phyloP scores from a whole-genome alignment of 2,888 invertebrate species.

The Epinotia brunnichana region DNA sequence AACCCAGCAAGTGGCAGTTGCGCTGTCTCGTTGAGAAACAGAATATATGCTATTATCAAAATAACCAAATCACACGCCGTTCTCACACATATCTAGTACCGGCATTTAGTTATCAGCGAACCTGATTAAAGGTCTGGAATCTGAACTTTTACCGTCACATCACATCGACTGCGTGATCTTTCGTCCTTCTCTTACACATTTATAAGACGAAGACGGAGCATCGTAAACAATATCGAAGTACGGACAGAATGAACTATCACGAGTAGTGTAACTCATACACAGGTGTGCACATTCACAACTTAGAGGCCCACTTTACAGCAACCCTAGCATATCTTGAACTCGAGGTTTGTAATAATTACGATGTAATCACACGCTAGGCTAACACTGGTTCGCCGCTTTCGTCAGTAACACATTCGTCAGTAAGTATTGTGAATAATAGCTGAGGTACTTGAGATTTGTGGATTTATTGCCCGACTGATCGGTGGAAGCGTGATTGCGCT shows the following conservation, averaged over 20 bases:
- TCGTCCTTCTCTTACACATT: neutral
- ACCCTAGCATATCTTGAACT: neutral
- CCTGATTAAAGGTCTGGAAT: slow-evolving; percentile 16
- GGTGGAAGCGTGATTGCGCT: slow-evolving; percentile 8
- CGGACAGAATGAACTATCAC: slow-evolving; percentile 31
- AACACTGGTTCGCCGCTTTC: too few relatives aligned
- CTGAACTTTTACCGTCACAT: slow-evolving; percentile 20
- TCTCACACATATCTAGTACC: slow-evolving; percentile 9
- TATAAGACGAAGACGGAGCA: neutral
- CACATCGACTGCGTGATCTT: slow-evolving; percentile 8
- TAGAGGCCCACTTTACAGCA: neutral
- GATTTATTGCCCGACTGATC: slow-evolving; percentile 22
- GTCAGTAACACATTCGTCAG: neutral
- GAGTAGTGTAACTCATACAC: slow-evolving; percentile 26
- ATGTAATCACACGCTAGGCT: too few relatives aligned
- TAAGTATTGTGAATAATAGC: neutral
- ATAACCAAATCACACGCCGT: slow-evolving; percentile 1
- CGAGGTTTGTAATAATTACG: too few relatives aligned
- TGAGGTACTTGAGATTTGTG: slow-evolving; percentile 12
- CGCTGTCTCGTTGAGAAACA: too few relatives aligned
- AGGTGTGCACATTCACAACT: neutral
- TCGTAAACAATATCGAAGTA: neutral
- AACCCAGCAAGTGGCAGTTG: too few relatives aligned
- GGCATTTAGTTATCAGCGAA: slow-evolving; percentile 15
- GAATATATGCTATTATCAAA: neutral